phyloP scores from a whole-genome alignment of 2,888 invertebrate species.

The Stenotaenia linearis region DNA sequence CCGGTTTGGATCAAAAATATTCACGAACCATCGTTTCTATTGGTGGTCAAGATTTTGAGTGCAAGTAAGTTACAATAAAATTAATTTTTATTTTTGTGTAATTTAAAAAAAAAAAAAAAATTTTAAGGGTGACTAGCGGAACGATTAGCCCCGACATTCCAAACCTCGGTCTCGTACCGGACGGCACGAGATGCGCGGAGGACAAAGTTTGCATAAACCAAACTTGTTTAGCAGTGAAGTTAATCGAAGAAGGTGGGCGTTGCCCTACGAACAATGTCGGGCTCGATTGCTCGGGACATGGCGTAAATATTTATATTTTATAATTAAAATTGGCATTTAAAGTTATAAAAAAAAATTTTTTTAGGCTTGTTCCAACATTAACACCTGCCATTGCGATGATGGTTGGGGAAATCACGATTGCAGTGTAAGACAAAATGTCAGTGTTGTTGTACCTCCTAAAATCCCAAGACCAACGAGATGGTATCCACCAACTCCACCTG shows the following conservation, averaged over 20 bases:
- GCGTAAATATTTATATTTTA: slow-evolving; percentile 71
- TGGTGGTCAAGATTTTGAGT: slow-evolving; percentile 83
- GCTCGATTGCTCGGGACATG: slow-evolving; percentile 87
- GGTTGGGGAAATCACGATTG: slow-evolving; percentile 88
- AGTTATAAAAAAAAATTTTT: background rate
- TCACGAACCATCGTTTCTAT: slow-evolving; percentile 83
- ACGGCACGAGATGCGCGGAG: slow-evolving; percentile 90
- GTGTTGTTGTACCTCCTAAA: slow-evolving; percentile 34
- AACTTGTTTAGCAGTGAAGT: slow-evolving; percentile 79
- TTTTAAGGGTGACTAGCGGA: slow-evolving; percentile 65
- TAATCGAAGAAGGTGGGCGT: slow-evolving; percentile 74
- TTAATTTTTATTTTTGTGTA: background rate
- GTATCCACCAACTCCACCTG: slow-evolving; percentile 27
- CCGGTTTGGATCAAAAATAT: slow-evolving; percentile 73
- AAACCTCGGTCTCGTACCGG: slow-evolving; percentile 80
- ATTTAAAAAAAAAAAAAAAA: no score
- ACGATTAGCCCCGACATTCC: slow-evolving; percentile 61
- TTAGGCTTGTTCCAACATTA: slow-evolving; percentile 84
- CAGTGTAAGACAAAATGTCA: slow-evolving; percentile 64
- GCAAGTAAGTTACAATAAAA: slow-evolving; percentile 68
- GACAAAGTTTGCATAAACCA: slow-evolving; percentile 91
- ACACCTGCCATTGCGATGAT: slow-evolving; percentile 82
- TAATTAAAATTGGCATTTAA: background rate
- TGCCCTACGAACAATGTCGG: slow-evolving; percentile 86
- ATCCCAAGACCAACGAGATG: background rate